Base-by-base conservation (phyloP, 2,888 invertebrate species). In the Sabatieria punctata region DNA sequence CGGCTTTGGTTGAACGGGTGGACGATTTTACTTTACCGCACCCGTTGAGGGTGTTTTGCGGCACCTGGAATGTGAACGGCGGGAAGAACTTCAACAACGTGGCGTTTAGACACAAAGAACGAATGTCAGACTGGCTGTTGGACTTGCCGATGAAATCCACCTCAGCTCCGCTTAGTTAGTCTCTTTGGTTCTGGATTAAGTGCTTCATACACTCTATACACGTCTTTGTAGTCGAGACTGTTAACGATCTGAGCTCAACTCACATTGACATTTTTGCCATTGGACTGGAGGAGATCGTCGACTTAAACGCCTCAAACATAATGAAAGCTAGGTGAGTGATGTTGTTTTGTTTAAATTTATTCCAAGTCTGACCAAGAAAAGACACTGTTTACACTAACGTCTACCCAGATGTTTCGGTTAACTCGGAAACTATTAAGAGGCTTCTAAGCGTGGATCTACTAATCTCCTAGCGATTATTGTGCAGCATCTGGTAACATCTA, bases 21-120 rank as follows among this genome's bases (percentile, higher is more conserved):
- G 76, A 74, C 57, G 85, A 88, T 66, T 85, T 78, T 58, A 78
- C 80, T 0, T 74, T 75, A 45, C 75, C 79, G 2, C 72, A 77
- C 46, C 75, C 75, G 52, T 72, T 86, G 22, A 75, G 85, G 23
- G 76, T 95, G 4, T 81, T 84, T 43, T 79, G 88, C 45, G 95
- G 89, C 18, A 99, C 97, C 1, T 99, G 95, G 72, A 99, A 99
- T 69, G 95, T 99, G 0, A 99, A 99, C 69, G 97, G 97, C 36
- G 97, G 97, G 2, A 93, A 91, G 69, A 91, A 93, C 70, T 93
- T 97, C 63, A 78, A 89, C 55, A 91, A 88, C 67, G 80, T 97
- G 46, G 93, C 85, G 2, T 64, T 64, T 48, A 55, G 58, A 11
- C 54, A 57, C 49, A 67, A 73, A 49, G 65, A 70, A 48, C 66